Evolutionary conservation across 2,113 vertebrate species (phyloP).

Genomic region (Amblyopsis rosae): DNA sequence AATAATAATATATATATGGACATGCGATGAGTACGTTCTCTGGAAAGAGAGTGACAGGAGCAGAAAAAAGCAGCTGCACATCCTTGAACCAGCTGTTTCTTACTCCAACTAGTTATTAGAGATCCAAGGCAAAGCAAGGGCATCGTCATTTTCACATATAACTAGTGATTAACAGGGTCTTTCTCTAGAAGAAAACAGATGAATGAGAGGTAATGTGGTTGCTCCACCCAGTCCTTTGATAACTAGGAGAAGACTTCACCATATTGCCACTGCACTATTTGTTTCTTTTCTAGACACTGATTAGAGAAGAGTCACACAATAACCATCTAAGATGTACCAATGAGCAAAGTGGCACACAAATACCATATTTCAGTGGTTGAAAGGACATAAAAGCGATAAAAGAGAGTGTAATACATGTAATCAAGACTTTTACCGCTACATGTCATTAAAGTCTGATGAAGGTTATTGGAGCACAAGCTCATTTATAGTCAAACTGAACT

Average conservation of each 20-base stretch:
- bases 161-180: conserved; percentile 50
- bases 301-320: conserved; percentile 25
- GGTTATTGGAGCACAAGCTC: conserved; percentile 47
- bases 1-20: neutral
- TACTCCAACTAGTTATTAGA: conserved; percentile 59
- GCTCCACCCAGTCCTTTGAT: conserved; percentile 5
- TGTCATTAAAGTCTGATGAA: conserved; percentile 13
- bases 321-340: conserved; percentile 24
- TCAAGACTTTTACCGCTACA: neutral
- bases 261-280: conserved; percentile 25
- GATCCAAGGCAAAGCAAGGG: conserved; percentile 50
- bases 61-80: conserved; percentile 42
- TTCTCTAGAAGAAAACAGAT: conserved; percentile 51
- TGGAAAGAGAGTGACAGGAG: conserved; percentile 15
- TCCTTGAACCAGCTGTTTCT: conserved; percentile 54
- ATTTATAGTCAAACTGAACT: conserved; percentile 6
- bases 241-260: conserved; percentile 11
- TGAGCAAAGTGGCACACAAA: conserved; percentile 13
- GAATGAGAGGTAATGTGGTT: conserved; percentile 31
- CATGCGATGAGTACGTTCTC: conserved; percentile 14
- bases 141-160: conserved; percentile 30
- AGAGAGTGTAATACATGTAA: conserved; percentile 2
- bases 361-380: conserved; percentile 3
- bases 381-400: neutral
- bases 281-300: conserved; percentile 47